A percentile compares a stretch with the other conserved stretches of the same genome.
These are phyloP conservation scores for Pangasius larnaudii DNA, from an alignment of 2,797 vertebrate genomes.

Conservation along the genomic window DNA sequence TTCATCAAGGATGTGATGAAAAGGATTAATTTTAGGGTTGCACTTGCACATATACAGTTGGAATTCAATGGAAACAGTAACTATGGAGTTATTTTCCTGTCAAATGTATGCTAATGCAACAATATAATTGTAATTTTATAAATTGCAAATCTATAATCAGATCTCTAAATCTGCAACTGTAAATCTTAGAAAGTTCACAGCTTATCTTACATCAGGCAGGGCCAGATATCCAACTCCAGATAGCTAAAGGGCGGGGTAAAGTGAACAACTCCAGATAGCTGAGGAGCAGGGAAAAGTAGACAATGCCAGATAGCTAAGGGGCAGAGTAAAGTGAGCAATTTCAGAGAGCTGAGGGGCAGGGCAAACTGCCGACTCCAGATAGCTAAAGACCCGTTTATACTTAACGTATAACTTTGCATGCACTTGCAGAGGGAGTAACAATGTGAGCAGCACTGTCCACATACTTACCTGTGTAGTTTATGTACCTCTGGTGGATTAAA, in stretches of 20 bases:
- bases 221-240: background rate
- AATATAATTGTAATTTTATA: background rate
- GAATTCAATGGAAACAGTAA: background rate
- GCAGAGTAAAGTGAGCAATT: background rate
- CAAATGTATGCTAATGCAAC: background rate
- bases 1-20: slow-evolving; percentile 10
- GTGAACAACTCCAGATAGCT: background rate
- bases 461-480: background rate
- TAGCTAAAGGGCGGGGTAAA: background rate
- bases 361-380: background rate
- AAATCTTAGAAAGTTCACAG: background rate
- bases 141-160: background rate
- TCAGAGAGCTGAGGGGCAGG: background rate
- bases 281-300: background rate
- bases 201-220: background rate
- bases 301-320: background rate
- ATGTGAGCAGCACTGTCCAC: background rate
- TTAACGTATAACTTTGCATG: background rate
- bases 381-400: background rate
- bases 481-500: background rate
- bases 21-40: slow-evolving; percentile 22
- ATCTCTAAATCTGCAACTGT: background rate
- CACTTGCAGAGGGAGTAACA: background rate
- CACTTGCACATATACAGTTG: background rate
- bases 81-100: background rate